phyloP scores from a whole-genome alignment of 2,797 vertebrate genomes.

The Enteromius argenteus region DNA sequence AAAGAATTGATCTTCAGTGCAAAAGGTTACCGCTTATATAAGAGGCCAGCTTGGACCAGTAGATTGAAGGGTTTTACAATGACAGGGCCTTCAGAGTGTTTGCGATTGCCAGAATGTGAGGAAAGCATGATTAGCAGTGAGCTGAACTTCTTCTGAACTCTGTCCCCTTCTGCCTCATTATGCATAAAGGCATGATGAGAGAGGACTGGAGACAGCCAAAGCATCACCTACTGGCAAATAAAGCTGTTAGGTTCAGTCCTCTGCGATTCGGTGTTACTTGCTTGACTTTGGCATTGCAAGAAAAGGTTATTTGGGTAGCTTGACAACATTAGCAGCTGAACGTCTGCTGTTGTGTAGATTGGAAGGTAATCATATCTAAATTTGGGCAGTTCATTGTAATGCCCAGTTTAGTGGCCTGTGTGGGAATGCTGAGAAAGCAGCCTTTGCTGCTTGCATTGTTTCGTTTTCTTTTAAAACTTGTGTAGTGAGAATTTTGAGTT shows the following conservation, averaged over 20 bases:
- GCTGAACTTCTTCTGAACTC: constrained; percentile 73
- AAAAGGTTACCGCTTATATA: constrained; percentile 22
- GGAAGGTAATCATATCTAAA: neutral
- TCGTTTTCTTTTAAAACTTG: neutral
- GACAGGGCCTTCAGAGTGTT: neutral
- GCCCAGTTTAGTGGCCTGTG: neutral
- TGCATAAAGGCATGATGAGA: constrained; percentile 38
- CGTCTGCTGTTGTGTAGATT: neutral
- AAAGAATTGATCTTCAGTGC: constrained; percentile 20
- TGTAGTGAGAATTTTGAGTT: neutral
- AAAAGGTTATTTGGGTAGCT: neutral
- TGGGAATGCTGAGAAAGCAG: neutral
- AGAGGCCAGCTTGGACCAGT: constrained; percentile 19
- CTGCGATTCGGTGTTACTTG: neutral
- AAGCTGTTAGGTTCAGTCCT: constrained; percentile 37
- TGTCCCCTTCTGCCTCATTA: constrained; percentile 27
- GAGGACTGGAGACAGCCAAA: constrained; percentile 69
- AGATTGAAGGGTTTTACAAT: constrained; percentile 4
- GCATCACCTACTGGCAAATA: constrained; percentile 68
- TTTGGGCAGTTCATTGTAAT: neutral
- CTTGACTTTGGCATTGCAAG: neutral
- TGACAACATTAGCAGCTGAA: constrained; percentile 16
- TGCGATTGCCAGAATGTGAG: constrained; percentile 17
- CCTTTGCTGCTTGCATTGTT: neutral
- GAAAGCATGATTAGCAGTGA: constrained; percentile 58